phyloP scores from a whole-genome alignment of 2,797 vertebrate genomes.

The Hemibagrus guttatus region DNA sequence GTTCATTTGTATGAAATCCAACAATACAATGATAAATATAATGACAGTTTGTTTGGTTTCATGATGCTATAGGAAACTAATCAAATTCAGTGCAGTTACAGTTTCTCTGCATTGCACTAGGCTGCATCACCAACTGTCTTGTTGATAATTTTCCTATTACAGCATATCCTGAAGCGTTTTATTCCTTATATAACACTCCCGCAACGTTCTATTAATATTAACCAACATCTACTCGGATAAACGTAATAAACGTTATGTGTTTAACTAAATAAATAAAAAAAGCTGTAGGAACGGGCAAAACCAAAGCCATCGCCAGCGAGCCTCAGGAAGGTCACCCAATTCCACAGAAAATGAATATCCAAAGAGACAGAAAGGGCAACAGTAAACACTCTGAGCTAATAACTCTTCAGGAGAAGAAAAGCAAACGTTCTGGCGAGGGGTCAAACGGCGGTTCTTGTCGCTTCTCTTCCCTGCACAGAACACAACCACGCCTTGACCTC shows the following conservation, averaged over 20 bases:
- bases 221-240: neutral
- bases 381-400: conserved; percentile 36
- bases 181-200: neutral
- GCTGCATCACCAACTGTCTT: neutral
- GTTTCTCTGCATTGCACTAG: neutral
- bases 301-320: neutral
- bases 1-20: neutral
- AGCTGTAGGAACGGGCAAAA: neutral
- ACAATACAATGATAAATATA: neutral
- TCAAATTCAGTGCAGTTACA: neutral
- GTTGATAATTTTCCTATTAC: neutral
- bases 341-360: conserved; percentile 12
- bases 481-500: conserved; percentile 72
- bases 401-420: conserved; percentile 47
- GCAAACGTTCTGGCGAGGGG: conserved; percentile 57
- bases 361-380: conserved; percentile 32
- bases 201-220: neutral
- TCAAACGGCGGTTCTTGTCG: conserved; percentile 40
- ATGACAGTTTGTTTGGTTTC: too few relatives aligned
- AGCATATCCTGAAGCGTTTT: neutral
- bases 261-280: neutral
- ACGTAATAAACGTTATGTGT: neutral
- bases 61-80: neutral
- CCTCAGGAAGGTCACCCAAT: neutral
- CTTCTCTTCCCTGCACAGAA: neutral